A percentile compares a stretch with the other conserved stretches of the same genome.
These are phyloP conservation scores for Nipponia nippon DNA, from an alignment of 2,113 vertebrate genomes.

Conservation along the genomic window DNA sequence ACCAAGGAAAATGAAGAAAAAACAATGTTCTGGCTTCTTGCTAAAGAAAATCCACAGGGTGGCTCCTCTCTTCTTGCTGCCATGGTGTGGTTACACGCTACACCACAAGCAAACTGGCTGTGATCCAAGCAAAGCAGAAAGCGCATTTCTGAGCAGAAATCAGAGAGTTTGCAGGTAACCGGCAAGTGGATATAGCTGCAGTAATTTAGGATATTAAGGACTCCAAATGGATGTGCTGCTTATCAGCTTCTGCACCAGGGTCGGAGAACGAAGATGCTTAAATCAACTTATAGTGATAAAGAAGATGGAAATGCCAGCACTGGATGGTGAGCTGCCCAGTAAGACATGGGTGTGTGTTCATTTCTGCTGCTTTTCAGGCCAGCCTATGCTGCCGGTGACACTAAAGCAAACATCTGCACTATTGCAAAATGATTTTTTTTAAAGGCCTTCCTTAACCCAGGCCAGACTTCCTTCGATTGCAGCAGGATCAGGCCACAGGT, in stretches of 20 bases:
- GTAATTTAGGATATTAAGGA: neutral
- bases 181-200: neutral
- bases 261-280: neutral
- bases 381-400: neutral
- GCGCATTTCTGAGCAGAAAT: neutral
- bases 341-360: neutral
- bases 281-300: neutral
- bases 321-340: neutral
- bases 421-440: neutral
- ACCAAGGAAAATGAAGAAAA: neutral
- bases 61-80: neutral
- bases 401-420: neutral
- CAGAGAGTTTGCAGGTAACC: neutral
- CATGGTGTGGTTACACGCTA: neutral
- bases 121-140: neutral
- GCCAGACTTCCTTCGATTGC: neutral
- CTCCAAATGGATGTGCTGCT: neutral
- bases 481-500: neutral
- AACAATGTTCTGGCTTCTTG: neutral
- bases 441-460: neutral
- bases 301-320: neutral
- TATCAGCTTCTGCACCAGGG: neutral
- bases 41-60: conserved; percentile 42
- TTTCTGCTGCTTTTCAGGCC: neutral
- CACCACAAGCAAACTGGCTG: neutral